Evolutionary conservation across 2,888 invertebrate genomes (phyloP).

Genomic region (Drosophila mayaguana): DNA sequence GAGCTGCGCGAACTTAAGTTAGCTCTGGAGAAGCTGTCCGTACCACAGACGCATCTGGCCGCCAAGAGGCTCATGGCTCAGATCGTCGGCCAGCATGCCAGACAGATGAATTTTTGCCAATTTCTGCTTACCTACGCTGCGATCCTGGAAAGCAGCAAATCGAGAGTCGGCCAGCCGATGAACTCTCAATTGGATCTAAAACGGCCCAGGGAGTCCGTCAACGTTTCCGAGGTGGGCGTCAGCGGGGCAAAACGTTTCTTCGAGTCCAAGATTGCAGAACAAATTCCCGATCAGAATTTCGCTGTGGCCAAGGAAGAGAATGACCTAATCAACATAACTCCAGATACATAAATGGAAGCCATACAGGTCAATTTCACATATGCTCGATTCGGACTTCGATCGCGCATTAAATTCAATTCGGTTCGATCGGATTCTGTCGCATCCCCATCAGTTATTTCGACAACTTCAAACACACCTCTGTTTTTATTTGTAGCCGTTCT

Average conservation of each 20-base stretch:
- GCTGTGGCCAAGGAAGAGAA: too few species aligned
- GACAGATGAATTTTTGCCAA: slow-evolving; percentile 47
- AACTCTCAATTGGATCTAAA: neutral
- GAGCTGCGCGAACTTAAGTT: slow-evolving; percentile 49
- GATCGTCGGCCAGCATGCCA: slow-evolving; percentile 10
- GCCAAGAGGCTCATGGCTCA: slow-evolving; percentile 46
- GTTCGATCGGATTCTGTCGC: neutral
- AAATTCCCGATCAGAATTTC: neutral
- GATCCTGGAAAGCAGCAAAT: slow-evolving; percentile 12
- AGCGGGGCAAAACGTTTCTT: slow-evolving; percentile 56
- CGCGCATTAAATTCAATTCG: neutral
- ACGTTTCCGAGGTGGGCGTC: slow-evolving; percentile 45
- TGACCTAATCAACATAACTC: neutral
- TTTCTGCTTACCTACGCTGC: slow-evolving; percentile 41
- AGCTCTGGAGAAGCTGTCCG: slow-evolving; percentile 51
- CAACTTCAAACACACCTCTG: neutral
- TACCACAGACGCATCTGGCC: slow-evolving; percentile 63
- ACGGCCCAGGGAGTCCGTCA: neutral
- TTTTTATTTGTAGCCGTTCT: neutral
- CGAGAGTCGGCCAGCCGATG: neutral
- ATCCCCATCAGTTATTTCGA: neutral
- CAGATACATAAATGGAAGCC: neutral
- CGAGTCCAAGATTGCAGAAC: slow-evolving; percentile 50
- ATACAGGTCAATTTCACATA: neutral
- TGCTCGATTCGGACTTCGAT: neutral